Evolutionary conservation across 37 sponge, comb jelly and placozoan species (phyloP), one percentile per base, ranked within the genome.

Genomic region (Diacarnus erythraeanus): DNA sequence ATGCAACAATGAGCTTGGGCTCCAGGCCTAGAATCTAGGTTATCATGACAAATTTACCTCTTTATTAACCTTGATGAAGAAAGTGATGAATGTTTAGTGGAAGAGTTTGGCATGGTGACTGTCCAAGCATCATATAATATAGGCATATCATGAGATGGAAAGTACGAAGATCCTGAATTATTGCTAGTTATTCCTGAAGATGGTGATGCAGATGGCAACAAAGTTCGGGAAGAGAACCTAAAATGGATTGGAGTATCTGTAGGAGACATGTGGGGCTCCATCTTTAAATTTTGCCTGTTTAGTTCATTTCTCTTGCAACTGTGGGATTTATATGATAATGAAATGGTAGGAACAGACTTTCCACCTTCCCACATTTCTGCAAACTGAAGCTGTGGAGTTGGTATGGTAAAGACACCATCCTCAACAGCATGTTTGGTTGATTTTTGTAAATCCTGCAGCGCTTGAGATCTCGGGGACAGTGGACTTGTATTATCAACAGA

Each of bases 321-420:
- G 71, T 80, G 80, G 5, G 67, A 58, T 29, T 42, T 78, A 26
- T 21, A 4, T 39, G 80, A 69, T 34, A 35, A 12, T 4, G 70
- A 54, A 34, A 9, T 10, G 20, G 63, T 9, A 23, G 82, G 74
- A 21, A 81, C 20, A 6, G 74, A 73, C 59, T 40, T 59, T 12
- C 29, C 25, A 29, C 44, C 35, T 10, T 72, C 74, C 82, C 82
- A 81, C 25, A 56, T 81, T 17, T 72, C 65, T 2, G 44, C 23
- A 26, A 72, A 33, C 15, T 73, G 73, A 26, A 81, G 42, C 8
- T 81, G 73, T n/a, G 82, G 82, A 17, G 82, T 57, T 1, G 74
- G 74, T 26, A 72, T 26, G 2, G 1, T 60, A 22, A 81, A 42
- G 10, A 31, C 25, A 20, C 26, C 47, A 21, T 22, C 26, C 4